These are phyloP conservation scores for Axinella damicornis DNA, from an alignment of 37 sponge, comb jelly and placozoan species.

Conservation along the genomic window DNA sequence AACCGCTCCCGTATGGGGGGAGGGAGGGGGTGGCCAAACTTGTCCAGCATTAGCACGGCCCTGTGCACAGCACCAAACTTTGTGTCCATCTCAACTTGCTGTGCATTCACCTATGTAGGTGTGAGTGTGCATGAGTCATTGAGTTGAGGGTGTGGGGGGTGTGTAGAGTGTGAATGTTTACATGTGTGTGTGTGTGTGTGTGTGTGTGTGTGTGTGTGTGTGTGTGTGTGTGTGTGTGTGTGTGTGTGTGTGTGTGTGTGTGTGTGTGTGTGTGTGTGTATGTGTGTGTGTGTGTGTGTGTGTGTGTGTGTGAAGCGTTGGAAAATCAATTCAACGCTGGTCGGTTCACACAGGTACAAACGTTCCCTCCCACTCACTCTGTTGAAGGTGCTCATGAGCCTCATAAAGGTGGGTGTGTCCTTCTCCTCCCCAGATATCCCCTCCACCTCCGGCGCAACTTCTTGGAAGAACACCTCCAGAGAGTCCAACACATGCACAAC, in stretches of 20 bases:
- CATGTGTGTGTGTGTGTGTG: no score
- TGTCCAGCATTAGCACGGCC: slow-evolving; percentile 66
- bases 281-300: no score
- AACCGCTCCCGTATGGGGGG: slow-evolving; percentile 53
- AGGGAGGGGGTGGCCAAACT: slow-evolving; percentile 57
- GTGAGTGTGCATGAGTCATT: slow-evolving; percentile 4
- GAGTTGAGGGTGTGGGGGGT: no score
- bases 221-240: no score
- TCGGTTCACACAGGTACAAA: slow-evolving; percentile 1
- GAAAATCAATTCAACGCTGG: background rate
- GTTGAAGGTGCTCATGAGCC: slow-evolving; percentile 73
- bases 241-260: no score
- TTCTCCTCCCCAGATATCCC: slow-evolving; percentile 62
- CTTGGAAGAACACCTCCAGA: slow-evolving; percentile 75
- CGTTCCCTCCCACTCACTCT: slow-evolving; percentile 28
- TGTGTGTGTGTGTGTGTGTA: no score
- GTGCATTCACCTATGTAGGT: slow-evolving; percentile 60
- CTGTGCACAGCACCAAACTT: slow-evolving; percentile 86
- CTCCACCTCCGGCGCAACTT: slow-evolving; percentile 84
- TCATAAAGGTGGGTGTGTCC: slow-evolving; percentile 58
- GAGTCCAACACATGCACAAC: slow-evolving; percentile 33
- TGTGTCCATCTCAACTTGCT: slow-evolving; percentile 74
- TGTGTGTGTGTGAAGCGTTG: no score
- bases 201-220: no score
- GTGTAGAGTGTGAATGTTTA: no score